Base-by-base conservation (phyloP, 2,113 vertebrate species). In the Polypterus bichir region DNA sequence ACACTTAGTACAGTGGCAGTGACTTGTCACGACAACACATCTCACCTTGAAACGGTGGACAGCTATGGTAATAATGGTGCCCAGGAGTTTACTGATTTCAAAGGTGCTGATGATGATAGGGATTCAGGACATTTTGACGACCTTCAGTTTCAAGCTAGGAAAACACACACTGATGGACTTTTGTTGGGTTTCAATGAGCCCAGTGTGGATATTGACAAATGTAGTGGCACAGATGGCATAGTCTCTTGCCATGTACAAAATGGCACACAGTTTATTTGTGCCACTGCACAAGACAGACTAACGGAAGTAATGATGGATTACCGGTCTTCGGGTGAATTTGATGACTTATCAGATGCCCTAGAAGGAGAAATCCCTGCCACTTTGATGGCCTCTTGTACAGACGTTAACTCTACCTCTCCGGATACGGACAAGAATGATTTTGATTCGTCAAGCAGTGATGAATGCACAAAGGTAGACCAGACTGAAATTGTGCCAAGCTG, bases 61-160 rank as follows among this genome's bases (percentile, higher is more conserved):
- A 27, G 27, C 27, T 27, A 27, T 27, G 27, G 27, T 27, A 27
- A 27, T 27, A 54, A 8, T 46, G 27, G 27, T 27, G 27, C 27
- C 27, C 86, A 80, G 64, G 86, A 88, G 69, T 98, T 97, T 70
- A 95, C 91, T 0, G 93, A 98, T 74, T 98, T 98, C 71, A 94
- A 97, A 88, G 90, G 93, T 0, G 92, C 81, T 0, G 91, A 91
- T 4, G 91, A 94, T 9, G 91, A 85, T 3, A 81, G 76, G 53
- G 88, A 88, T 63, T 83, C 91, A 47, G 80, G 85, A 45, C 75
- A 77, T 46, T 78, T 85, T 4, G 10, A 82, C 58, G 68, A 69
- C 60, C 68, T 4, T 0, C 79, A 74, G 8, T 75, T 68, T 0
- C 69, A 70, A 66, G 66, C 61, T 48, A 61, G 62, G 27, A 63